Evolutionary conservation across 1,140 invertebrate genomes (phyloP).

Genomic region (Lanistes nyassanus): DNA sequence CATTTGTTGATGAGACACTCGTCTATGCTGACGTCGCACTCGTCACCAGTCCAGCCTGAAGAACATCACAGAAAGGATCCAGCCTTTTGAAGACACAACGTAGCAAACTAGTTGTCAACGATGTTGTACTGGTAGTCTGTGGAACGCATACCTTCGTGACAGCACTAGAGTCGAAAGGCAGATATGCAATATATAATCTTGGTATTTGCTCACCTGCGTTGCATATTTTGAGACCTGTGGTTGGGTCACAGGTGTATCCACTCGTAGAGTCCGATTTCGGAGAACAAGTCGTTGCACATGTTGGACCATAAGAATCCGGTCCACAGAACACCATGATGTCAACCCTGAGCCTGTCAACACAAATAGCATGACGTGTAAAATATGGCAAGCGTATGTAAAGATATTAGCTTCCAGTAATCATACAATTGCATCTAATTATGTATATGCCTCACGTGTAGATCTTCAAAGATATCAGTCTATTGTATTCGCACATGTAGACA

Average conservation of each 20-base stretch:
- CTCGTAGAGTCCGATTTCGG: constrained; percentile 30
- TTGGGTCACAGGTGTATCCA: constrained; percentile 39
- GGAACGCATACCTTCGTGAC: no score
- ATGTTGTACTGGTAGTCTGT: no score
- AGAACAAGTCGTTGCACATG: constrained; percentile 39
- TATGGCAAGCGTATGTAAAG: neutral
- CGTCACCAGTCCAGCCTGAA: constrained; percentile 70
- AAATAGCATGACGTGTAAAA: constrained; percentile 1
- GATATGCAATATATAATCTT: no score
- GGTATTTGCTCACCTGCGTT: constrained; percentile 33
- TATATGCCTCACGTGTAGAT: no score
- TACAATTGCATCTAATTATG: no score
- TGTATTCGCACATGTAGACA: no score
- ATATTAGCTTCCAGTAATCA: no score
- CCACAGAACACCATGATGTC: constrained; percentile 39
- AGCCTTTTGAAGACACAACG: no score
- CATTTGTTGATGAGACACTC: constrained; percentile 93
- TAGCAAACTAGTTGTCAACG: no score
- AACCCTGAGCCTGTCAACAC: constrained; percentile 33
- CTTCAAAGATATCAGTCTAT: no score
- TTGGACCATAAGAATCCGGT: constrained; percentile 37
- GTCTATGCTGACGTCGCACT: constrained; percentile 80
- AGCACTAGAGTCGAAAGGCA: no score
- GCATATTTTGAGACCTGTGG: constrained; percentile 41
- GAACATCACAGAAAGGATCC: neutral